Evolutionary conservation across 1,140 invertebrate species (phyloP), one percentile per base, ranked within the genome.

Genomic region (Leucophenga varia): DNA sequence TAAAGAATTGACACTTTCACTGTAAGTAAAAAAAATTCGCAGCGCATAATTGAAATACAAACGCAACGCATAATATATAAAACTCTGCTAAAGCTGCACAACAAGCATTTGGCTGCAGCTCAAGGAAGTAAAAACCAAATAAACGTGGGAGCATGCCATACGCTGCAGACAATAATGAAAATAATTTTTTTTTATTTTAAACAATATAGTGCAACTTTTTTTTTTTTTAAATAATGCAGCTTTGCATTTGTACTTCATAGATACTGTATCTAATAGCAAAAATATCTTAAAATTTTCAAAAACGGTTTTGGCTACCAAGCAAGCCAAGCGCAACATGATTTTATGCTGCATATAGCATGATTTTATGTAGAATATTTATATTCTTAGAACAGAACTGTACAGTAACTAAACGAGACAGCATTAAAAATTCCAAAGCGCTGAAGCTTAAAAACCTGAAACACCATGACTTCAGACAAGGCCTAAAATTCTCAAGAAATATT

Each of bases 1-100:
- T 38, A 52, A 57, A 67, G 63, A 67, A 67, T 67, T 54, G 60
- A 36, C 56, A 63, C 63, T 67, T 67, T 67, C 63, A 48, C 61
- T 50, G 41, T 14, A 16, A 20, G 30, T 16, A 17, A 16, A 20
- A 12, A 39, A 43, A 20, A 30, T 35, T 31, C 19, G 41, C 37
- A 47, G n/a, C n/a, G n/a, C n/a, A n/a, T n/a, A n/a, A n/a, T n/a
- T n/a, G n/a, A n/a, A n/a, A n/a, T n/a, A n/a, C n/a, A n/a, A n/a
- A n/a, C n/a, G n/a, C n/a, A 30, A 32, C 48, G 54, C 61, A 67
- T 67, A 67, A 63, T 54, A 68, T 63, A 67, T 67, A 54, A 67
- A 53, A 47, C 41, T 36, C 49, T 43, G 30, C 17, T 47, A 48
- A 47, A 49, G 52, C 57, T 35, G 25, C 6, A 16, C 38, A 35